Evolutionary conservation across 2,797 vertebrate species (phyloP), one percentile per base, ranked within the genome.

Genomic region (Percopsis omiscomaycus): DNA sequence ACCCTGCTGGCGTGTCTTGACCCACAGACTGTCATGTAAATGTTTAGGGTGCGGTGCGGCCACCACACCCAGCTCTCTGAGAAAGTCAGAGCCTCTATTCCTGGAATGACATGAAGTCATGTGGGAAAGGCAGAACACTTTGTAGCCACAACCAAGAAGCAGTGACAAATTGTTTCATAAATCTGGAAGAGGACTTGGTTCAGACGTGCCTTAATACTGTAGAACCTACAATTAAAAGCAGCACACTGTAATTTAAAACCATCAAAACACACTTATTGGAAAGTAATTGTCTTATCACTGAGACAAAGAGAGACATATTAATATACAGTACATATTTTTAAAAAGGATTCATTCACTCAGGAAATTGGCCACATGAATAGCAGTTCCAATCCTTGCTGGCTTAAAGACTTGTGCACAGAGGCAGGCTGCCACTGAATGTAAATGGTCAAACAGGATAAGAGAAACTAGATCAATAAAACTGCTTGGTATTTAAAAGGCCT

Each of bases 361-460:
- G 37, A 42, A 42, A 42, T 42, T 42, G 2, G 9, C 8, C 37
- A 42, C 6, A 42, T 6, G 6, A 9, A 22, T 22, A 9, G 37
- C 37, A 6, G 37, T 42, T 42, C 37, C 37, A 42, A 42, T 42
- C 37, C 37, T 9, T 42, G 37, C 37, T 42, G 37, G 5, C 4
- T 9, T 5, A 42, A 42, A 42, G 8, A 42, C 6, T 8, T 11
- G 51, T 29, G 22, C 12, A 53, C 16, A 10, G 5, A 58, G 32
- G 55, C 13, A 13, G 16, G 50, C 50, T 61, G 27, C 30, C 12
- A 4, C 54, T 48, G 29, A 66, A 76, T 75, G 59, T 64, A 72
- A 80, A 79, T 63, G 61, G 63, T 4, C 61, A 42, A n/a, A 77
- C 78, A 77, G 22, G 81, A 82, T 82, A 75, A 13, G 22, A 75